A percentile compares a stretch with the other conserved stretches of the same genome.
These are phyloP conservation scores for Calameuta filiformis DNA, from an alignment of 2,888 invertebrate species.

Conservation along the genomic window DNA sequence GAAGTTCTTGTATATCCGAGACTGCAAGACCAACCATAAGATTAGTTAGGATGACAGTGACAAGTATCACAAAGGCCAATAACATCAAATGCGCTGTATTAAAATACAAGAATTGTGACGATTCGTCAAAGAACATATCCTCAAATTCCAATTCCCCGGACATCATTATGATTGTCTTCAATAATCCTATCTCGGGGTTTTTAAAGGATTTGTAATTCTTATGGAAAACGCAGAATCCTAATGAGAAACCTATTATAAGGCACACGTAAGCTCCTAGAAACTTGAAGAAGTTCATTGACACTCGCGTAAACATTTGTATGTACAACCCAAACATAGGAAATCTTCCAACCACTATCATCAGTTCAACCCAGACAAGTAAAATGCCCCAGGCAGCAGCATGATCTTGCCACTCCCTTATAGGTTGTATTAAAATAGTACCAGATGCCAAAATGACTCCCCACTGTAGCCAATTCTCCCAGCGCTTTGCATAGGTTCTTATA, in stretches of 20 bases:
- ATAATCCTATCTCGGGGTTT: slow-evolving; percentile 73
- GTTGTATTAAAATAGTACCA: slow-evolving; percentile 39
- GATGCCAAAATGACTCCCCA: slow-evolving; percentile 76
- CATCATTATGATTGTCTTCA: slow-evolving; percentile 91
- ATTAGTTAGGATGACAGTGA: slow-evolving; percentile 86
- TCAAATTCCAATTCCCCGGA: slow-evolving; percentile 88
- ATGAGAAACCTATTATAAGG: slow-evolving; percentile 81
- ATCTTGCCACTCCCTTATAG: slow-evolving; percentile 76
- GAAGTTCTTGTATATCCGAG: slow-evolving; percentile 85
- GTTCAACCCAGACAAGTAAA: slow-evolving; percentile 83
- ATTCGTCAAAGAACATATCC: slow-evolving; percentile 77
- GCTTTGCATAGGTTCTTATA: slow-evolving; percentile 77
- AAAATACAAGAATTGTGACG: slow-evolving; percentile 71
- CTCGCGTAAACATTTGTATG: slow-evolving; percentile 87
- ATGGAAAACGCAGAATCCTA: slow-evolving; percentile 86
- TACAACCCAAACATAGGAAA: slow-evolving; percentile 89
- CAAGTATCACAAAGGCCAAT: slow-evolving; percentile 79
- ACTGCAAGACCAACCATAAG: slow-evolving; percentile 87
- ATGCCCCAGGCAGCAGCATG: slow-evolving; percentile 84
- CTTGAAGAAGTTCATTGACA: slow-evolving; percentile 84
- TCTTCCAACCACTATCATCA: slow-evolving; percentile 87
- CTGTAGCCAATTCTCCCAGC: slow-evolving; percentile 89
- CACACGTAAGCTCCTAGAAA: slow-evolving; percentile 85
- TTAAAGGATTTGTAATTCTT: slow-evolving; percentile 79
- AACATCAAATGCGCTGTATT: slow-evolving; percentile 82